A percentile compares a stretch with the other conserved stretches of the same genome.
Conservation (phyloP, 2,113 vertebrate species). For the Phalacrocorax brasilianus region DNA sequence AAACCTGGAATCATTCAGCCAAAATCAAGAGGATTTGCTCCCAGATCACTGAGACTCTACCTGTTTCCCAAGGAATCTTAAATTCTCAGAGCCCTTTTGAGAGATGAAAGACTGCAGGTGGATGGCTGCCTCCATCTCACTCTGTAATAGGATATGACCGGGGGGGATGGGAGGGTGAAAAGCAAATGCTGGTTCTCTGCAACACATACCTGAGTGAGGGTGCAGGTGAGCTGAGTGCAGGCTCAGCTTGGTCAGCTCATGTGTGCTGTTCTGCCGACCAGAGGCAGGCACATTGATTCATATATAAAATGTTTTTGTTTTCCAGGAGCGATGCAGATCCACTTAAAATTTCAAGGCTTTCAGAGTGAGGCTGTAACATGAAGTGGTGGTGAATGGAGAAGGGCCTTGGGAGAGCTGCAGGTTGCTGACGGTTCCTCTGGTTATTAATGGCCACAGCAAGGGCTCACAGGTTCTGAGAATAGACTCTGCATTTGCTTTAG, state of each 20-base stretch:
- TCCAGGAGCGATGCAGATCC: background rate
- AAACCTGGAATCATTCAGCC: background rate
- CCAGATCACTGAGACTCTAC: background rate
- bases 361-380: background rate
- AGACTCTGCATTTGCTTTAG: conserved; percentile 38
- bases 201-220: background rate
- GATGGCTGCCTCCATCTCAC: background rate
- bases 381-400: background rate
- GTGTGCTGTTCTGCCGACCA: background rate
- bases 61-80: background rate
- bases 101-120: background rate
- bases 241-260: rapidly evolving
- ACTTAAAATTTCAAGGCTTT: background rate
- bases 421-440: background rate
- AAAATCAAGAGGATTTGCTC: background rate
- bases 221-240: background rate
- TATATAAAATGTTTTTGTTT: rapidly evolving
- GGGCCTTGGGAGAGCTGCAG: background rate
- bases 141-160: background rate
- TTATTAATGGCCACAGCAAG: conserved; percentile 42
- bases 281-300: background rate
- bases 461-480: conserved; percentile 31
- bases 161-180: background rate
- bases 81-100: background rate
- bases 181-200: background rate